phyloP scores from a whole-genome alignment of 2,888 invertebrate species.

The Ceraclea dissimilis region DNA sequence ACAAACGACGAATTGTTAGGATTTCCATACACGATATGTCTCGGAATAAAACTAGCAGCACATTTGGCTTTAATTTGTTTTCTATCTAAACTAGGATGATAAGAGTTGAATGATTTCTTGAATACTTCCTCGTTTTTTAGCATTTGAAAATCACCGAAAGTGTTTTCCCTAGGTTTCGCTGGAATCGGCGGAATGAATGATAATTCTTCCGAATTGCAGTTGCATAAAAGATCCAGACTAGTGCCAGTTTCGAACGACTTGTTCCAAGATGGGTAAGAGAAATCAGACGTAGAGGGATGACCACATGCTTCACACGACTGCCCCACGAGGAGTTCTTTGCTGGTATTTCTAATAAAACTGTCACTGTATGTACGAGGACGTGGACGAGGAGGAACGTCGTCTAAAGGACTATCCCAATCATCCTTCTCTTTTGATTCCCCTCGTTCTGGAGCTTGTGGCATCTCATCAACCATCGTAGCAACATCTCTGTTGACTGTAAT shows the following conservation, averaged over 20 bases:
- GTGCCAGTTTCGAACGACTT: conserved; percentile 35
- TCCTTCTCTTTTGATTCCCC: conserved; percentile 4
- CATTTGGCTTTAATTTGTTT: conserved; percentile 45
- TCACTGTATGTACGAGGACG: conserved; percentile 47
- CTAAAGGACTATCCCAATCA: conserved; percentile 17
- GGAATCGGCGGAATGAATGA: conserved; percentile 12
- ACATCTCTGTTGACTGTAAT: conserved; percentile 47
- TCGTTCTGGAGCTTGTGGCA: conserved; percentile 14
- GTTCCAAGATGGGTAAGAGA: conserved; percentile 31
- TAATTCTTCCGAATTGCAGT: conserved; percentile 39
- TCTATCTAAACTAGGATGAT: conserved; percentile 44
- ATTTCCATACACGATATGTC: conserved; percentile 43
- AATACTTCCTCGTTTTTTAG: conserved; percentile 18
- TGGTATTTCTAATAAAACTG: conserved; percentile 45
- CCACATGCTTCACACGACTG: conserved; percentile 47
- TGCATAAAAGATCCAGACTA: conserved; percentile 44
- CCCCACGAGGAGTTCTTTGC: conserved; percentile 45
- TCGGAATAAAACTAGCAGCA: conserved; percentile 45
- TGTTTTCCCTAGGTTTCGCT: conserved; percentile 10
- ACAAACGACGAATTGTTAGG: conserved; percentile 43
- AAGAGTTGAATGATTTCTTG: conserved; percentile 22
- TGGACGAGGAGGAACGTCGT: conserved; percentile 31
- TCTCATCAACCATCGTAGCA: conserved; percentile 42
- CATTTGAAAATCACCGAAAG: conserved; percentile 19
- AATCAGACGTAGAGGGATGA: conserved; percentile 35